phyloP scores from a whole-genome alignment of 35 echinoderm and acorn worm genomes.

The Patiria miniata region DNA sequence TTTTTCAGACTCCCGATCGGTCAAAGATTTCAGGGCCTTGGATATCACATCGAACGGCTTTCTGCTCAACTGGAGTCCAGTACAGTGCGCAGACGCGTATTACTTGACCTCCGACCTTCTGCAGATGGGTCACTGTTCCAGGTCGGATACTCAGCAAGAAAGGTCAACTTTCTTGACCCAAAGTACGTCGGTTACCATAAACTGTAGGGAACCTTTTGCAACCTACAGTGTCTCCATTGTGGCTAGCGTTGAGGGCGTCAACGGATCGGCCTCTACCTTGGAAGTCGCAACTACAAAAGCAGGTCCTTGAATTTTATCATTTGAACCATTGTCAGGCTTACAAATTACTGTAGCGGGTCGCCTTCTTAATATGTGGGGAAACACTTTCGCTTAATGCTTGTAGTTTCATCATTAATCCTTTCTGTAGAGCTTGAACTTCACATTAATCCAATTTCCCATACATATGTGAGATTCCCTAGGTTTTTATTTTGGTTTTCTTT shows the following conservation, averaged over 20 bases:
- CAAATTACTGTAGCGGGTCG: too few relatives aligned
- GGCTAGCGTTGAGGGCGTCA: not conserved
- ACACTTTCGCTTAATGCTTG: too few relatives aligned
- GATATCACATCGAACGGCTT: not conserved
- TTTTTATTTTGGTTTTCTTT: too few relatives aligned
- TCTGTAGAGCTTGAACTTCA: too few relatives aligned
- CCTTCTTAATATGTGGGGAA: too few relatives aligned
- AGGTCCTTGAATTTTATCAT: not conserved
- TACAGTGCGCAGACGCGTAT: not conserved
- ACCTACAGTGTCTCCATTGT: not conserved
- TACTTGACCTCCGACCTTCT: not conserved
- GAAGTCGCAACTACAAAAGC: not conserved
- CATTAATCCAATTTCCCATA: too few relatives aligned
- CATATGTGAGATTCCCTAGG: too few relatives aligned
- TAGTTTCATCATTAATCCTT: too few relatives aligned
- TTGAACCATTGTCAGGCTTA: too few relatives aligned
- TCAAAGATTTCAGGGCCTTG: not conserved
- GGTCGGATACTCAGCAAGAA: not conserved
- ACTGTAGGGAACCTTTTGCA: not conserved
- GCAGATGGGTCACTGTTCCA: not conserved
- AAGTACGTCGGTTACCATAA: not conserved
- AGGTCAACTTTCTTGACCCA: not conserved
- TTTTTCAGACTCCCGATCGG: not conserved
- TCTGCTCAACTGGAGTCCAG: not conserved
- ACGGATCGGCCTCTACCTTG: not conserved